phyloP scores from a whole-genome alignment of 2,113 vertebrate species.

The Toxotes jaculatrix region DNA sequence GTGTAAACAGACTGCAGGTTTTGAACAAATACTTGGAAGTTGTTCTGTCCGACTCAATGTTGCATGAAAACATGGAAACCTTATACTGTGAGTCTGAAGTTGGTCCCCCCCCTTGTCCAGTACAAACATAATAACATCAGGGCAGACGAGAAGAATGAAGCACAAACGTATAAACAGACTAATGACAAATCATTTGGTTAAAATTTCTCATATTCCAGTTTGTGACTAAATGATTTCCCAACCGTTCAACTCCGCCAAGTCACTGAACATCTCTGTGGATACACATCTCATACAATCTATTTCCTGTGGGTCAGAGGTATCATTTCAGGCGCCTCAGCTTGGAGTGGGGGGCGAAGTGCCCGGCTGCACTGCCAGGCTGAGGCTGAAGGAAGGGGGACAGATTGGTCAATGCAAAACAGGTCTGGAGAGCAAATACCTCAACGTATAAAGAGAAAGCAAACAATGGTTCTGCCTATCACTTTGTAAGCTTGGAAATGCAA shows the following conservation, averaged over 20 bases:
- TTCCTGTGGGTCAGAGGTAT: constrained; percentile 23
- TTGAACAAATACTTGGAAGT: constrained; percentile 41
- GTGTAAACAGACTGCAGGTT: constrained; percentile 44
- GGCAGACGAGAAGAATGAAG: neutral
- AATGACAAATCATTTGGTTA: neutral
- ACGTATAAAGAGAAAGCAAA: neutral
- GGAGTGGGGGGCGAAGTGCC: neutral
- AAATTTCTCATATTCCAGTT: constrained; percentile 10
- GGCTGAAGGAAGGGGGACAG: neutral
- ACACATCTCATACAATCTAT: neutral
- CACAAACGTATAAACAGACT: neutral
- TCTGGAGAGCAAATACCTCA: neutral
- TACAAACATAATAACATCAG: neutral
- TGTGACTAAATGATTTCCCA: neutral
- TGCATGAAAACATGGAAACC: constrained; percentile 23
- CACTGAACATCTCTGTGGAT: constrained; percentile 10
- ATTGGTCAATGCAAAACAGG: neutral
- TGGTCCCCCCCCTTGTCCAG: neutral
- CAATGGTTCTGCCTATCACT: neutral
- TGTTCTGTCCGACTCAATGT: neutral
- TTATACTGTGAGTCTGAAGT: constrained; percentile 3
- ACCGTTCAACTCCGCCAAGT: neutral
- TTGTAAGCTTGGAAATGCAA: constrained; percentile 12
- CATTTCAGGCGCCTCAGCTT: constrained; percentile 4
- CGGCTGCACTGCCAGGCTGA: no score